Base-by-base conservation (phyloP, 1,140 invertebrate species). In the Leptinotarsa texana region DNA sequence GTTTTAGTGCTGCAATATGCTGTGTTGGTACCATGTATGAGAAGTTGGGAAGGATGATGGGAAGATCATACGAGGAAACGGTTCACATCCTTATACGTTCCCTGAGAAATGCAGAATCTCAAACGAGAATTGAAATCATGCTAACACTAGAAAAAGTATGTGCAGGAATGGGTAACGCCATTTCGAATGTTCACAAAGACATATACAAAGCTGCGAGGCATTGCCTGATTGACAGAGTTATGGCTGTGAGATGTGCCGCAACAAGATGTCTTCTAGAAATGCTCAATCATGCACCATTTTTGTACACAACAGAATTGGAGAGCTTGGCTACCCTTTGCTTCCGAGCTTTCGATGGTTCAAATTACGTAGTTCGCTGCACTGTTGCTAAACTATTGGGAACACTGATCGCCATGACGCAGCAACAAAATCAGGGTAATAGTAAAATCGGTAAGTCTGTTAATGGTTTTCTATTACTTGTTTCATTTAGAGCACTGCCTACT, bases 1-100 rank as follows among this genome's bases (percentile, higher is more conserved):
- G 4, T 61, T 86, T 76, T 85, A 99, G 97, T 75, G 96, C 96
- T 84, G 97, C 98, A n/a, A 95, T 99, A 78, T 94, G 95, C 74
- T 98, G 96, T 83, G 90, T 99, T 63, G 98, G 97, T 22, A 94
- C 92, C 72, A 98, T 99, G 95, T 99, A 99, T 86, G 96, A 99
- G 85, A 97, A 96, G 85, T 87, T 99, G 13, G 98, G 98, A 2
- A 87, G 98, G 77, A 98, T 99, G 96, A 99, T 98, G 92, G 98
- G 98, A 0, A 89, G 97, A 77, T 98, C 96, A 0, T 99, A 98
- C 84, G 98, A 99, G 84, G 98, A 99, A 84, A 99, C 98, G 3
- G 95, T 99, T 13, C 92, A 95, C 79, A 94, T 97, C 71, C 88
- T 99, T 8, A 92, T 98, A 65, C 95, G 96, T 78, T 96, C 95